Percentiles rank a stretch among this genome's conserved stretches.
Conservation (phyloP, 2,113 vertebrate genomes). For the Chinchilla lanigera region DNA sequence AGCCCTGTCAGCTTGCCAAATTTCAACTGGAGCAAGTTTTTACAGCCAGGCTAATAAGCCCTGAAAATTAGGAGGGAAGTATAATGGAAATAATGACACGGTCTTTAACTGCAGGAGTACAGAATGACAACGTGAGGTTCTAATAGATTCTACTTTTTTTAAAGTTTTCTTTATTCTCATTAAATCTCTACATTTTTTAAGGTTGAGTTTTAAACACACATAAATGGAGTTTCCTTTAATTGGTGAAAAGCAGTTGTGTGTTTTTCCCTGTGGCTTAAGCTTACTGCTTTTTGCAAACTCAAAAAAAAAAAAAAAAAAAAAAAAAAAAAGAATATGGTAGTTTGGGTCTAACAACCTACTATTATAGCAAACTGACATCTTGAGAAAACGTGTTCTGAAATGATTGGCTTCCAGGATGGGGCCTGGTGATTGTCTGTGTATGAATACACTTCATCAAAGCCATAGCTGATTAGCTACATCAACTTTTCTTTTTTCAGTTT, state of each 20-base stretch:
- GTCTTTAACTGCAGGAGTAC: conserved; percentile 66
- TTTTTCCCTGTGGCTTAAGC: conserved; percentile 34
- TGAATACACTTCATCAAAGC: conserved; percentile 67
- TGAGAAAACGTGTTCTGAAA: conserved; percentile 66
- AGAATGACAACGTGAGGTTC: conserved; percentile 67
- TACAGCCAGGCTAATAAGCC: conserved; percentile 80
- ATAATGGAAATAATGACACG: conserved; percentile 78
- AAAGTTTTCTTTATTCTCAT: conserved; percentile 52
- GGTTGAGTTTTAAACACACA: conserved; percentile 60
- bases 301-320: conserved; percentile 23
- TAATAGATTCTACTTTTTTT: conserved; percentile 60
- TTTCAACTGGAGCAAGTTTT: conserved; percentile 78
- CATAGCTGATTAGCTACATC: conserved; percentile 54
- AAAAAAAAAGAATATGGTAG: conserved; percentile 39
- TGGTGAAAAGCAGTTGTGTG: conserved; percentile 58
- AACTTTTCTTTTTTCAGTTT: conserved; percentile 49
- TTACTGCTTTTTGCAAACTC: conserved; percentile 57
- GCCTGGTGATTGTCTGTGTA: conserved; percentile 42
- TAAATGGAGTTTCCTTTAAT: conserved; percentile 64
- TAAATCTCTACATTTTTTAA: conserved; percentile 49
- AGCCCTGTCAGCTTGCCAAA: conserved; percentile 82
- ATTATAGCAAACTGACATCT: conserved; percentile 71
- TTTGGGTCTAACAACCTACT: conserved; percentile 58
- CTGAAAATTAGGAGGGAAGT: conserved; percentile 77
- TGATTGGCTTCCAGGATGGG: conserved; percentile 56